These are phyloP conservation scores for Lipotes vexillifer DNA, from an alignment of 2,113 vertebrate species.

Conservation along the genomic window DNA sequence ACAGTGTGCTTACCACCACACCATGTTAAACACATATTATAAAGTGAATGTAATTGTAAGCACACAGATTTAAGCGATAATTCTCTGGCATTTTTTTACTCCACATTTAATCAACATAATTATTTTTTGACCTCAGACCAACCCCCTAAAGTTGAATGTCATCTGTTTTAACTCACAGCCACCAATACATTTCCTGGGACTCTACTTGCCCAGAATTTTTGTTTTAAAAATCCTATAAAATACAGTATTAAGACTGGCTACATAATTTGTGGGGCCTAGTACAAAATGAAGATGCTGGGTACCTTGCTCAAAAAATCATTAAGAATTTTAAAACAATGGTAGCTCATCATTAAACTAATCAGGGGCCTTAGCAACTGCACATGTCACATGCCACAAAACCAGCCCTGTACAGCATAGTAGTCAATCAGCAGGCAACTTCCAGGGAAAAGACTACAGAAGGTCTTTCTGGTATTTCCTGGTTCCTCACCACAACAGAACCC, in stretches of 20 bases:
- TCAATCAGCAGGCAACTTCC: background rate
- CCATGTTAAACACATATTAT: slow-evolving; percentile 85
- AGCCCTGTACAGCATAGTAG: background rate
- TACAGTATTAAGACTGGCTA: background rate
- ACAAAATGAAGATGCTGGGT: background rate
- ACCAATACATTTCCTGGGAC: background rate
- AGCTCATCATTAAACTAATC: background rate
- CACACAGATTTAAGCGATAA: slow-evolving; percentile 86
- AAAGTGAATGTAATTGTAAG: slow-evolving; percentile 85
- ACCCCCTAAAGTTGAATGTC: slow-evolving; percentile 79
- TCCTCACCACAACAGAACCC: background rate
- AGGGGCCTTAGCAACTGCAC: background rate
- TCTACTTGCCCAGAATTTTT: background rate
- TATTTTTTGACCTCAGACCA: slow-evolving; percentile 83
- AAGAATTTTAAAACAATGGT: background rate
- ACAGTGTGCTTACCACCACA: slow-evolving; percentile 78
- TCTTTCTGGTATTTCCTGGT: background rate
- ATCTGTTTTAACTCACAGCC: background rate
- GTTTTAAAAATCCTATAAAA: background rate
- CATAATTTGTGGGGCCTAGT: background rate
- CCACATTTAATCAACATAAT: slow-evolving; percentile 85
- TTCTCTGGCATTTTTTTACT: slow-evolving; percentile 80
- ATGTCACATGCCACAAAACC: background rate
- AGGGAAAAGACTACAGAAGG: background rate
- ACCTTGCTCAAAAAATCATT: background rate